Conservation (phyloP, 2,113 vertebrate genomes). For the Actenoides hombroni region DNA sequence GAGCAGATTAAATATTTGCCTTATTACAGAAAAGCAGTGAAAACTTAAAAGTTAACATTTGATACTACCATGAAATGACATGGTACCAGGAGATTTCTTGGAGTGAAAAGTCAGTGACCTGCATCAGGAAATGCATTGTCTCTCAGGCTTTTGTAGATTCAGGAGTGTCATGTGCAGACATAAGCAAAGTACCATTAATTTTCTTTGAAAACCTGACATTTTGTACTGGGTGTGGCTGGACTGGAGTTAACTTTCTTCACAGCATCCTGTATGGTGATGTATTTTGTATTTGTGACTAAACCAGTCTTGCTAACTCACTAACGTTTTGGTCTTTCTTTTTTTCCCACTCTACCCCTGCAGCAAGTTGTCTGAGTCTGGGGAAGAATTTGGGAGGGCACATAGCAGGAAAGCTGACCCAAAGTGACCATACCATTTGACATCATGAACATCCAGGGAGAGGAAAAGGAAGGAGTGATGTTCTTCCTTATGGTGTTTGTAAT, state of each 20-base stretch:
- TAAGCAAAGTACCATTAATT: not conserved
- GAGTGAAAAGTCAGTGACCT: not conserved
- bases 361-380: rapidly evolving
- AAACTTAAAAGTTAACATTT: not conserved
- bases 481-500: not conserved
- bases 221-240: not conserved
- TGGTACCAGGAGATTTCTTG: not conserved
- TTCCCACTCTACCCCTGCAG: not conserved
- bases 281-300: not conserved
- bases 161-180: not conserved
- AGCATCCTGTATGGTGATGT: not conserved
- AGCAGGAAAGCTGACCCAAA: not conserved
- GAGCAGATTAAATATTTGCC: not conserved
- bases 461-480: not conserved
- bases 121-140: not conserved
- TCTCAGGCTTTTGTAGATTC: not conserved
- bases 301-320: not conserved
- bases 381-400: not conserved
- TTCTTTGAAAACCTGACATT: not conserved
- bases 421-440: not conserved
- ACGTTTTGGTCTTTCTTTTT: not conserved
- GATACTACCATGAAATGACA: not conserved
- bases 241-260: not conserved
- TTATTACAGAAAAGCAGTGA: not conserved
- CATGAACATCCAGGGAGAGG: not conserved